Evolutionary conservation across 2,797 vertebrate species (phyloP).

Genomic region (Acomys russatus): DNA sequence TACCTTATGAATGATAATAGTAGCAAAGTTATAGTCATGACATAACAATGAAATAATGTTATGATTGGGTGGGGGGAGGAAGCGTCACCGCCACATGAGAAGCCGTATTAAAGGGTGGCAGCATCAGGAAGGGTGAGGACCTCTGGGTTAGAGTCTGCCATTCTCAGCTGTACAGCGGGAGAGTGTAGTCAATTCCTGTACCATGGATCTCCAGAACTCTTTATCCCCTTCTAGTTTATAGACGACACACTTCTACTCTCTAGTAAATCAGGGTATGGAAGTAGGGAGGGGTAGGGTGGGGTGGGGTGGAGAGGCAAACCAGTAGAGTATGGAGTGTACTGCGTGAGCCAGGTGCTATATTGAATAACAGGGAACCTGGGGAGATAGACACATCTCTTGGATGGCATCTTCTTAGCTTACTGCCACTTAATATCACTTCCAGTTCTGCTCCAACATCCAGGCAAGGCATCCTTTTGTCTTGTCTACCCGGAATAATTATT

Average conservation of each 20-base stretch:
- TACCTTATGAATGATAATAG: not conserved
- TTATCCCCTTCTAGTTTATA: too few relatives aligned
- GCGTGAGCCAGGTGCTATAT: not conserved
- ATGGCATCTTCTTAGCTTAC: not conserved
- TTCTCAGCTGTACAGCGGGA: too few relatives aligned
- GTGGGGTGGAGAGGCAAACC: not conserved
- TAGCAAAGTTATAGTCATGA: not conserved
- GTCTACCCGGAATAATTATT: conserved; percentile 64
- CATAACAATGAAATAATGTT: not conserved
- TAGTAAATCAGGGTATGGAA: too few relatives aligned
- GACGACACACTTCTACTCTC: too few relatives aligned
- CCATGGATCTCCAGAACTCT: not conserved
- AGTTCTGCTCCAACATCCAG: not conserved
- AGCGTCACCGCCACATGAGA: not conserved
- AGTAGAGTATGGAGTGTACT: rapidly evolving
- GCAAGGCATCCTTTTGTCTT: conserved; percentile 61
- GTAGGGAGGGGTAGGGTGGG: too few relatives aligned
- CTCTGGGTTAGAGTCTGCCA: not conserved
- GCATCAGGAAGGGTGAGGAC: not conserved
- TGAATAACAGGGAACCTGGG: not conserved
- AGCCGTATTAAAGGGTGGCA: not conserved
- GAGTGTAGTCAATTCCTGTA: not conserved
- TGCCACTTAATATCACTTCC: not conserved
- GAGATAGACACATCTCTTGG: not conserved
- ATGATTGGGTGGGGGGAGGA: not conserved